These are phyloP conservation scores for Rhagologus leucostigma DNA, from an alignment of 2,113 vertebrate genomes.

Conservation along the genomic window DNA sequence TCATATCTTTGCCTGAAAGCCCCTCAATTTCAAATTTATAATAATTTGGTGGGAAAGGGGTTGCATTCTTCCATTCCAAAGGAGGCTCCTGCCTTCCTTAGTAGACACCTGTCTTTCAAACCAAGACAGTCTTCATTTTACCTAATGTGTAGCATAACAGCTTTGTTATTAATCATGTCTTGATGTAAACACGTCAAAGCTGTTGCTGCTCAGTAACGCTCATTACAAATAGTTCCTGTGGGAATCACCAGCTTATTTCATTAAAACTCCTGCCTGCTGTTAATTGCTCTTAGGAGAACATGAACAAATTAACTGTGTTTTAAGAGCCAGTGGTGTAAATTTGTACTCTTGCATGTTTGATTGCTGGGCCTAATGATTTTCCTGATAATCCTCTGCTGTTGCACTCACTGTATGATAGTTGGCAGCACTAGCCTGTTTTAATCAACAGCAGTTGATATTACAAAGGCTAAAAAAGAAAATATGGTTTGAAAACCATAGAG, in stretches of 20 bases:
- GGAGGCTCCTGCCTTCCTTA: too few relatives aligned
- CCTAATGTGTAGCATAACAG: conserved; percentile 33
- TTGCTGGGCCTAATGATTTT: background rate
- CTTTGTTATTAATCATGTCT: conserved; percentile 73
- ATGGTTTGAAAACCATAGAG: background rate
- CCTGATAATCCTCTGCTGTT: background rate
- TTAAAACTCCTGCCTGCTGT: conserved; percentile 67
- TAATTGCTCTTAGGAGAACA: conserved; percentile 70
- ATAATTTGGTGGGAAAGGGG: too few relatives aligned
- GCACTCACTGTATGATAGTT: background rate
- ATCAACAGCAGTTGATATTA: background rate
- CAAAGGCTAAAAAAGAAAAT: background rate
- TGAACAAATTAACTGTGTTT: conserved; percentile 64
- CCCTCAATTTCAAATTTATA: too few relatives aligned
- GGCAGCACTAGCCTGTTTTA: background rate
- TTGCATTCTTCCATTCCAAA: too few relatives aligned
- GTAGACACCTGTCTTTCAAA: too few relatives aligned
- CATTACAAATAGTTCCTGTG: conserved; percentile 65
- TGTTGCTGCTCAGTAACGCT: conserved; percentile 50
- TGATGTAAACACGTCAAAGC: conserved; percentile 67
- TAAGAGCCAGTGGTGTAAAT: conserved; percentile 43
- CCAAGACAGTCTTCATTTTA: conserved; percentile 52
- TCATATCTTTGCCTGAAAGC: too few relatives aligned
- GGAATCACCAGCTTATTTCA: conserved; percentile 70
- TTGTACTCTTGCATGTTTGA: background rate